Conservation (phyloP, 2,888 invertebrate species). For the Boloria euphrosyne region DNA sequence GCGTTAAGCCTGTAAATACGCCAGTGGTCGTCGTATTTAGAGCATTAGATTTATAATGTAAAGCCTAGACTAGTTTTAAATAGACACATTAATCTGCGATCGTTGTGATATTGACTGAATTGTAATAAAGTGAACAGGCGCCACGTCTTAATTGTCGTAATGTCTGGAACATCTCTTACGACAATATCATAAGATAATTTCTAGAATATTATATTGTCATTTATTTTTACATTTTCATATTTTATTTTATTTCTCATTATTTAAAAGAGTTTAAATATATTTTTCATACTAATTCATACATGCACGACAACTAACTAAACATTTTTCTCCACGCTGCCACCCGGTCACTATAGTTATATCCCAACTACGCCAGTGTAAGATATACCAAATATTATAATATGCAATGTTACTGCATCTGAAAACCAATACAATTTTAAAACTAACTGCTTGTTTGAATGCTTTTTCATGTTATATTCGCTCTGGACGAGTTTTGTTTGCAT, state of each 20-base stretch:
- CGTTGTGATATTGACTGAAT: constrained; percentile 3
- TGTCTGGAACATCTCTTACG: constrained; percentile 78
- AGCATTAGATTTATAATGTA: constrained; percentile 24
- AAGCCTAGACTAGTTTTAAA: constrained; percentile 18
- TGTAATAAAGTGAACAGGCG: constrained; percentile 22
- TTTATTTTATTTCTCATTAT: constrained; percentile 4
- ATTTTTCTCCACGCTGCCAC: constrained; percentile 74
- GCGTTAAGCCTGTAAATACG: constrained; percentile 47
- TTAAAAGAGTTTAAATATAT: not conserved
- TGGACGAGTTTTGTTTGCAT: constrained; percentile 33
- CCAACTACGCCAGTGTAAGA: constrained; percentile 86
- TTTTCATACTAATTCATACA: constrained; percentile 2
- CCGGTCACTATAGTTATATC: constrained; percentile 77
- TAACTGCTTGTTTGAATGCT: constrained; percentile 23
- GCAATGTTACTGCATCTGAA: not conserved
- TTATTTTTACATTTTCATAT: constrained; percentile 18
- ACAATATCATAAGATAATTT: constrained; percentile 41
- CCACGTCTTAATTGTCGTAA: constrained; percentile 23
- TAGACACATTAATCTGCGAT: constrained; percentile 12
- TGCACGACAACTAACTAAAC: constrained; percentile 35
- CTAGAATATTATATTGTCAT: constrained; percentile 11
- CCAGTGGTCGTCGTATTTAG: constrained; percentile 31
- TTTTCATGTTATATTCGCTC: constrained; percentile 24
- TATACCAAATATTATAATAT: constrained; percentile 46
- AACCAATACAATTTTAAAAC: constrained; percentile 38